Conservation (phyloP, 2,113 vertebrate genomes). For the Ranitomeya imitator region DNA sequence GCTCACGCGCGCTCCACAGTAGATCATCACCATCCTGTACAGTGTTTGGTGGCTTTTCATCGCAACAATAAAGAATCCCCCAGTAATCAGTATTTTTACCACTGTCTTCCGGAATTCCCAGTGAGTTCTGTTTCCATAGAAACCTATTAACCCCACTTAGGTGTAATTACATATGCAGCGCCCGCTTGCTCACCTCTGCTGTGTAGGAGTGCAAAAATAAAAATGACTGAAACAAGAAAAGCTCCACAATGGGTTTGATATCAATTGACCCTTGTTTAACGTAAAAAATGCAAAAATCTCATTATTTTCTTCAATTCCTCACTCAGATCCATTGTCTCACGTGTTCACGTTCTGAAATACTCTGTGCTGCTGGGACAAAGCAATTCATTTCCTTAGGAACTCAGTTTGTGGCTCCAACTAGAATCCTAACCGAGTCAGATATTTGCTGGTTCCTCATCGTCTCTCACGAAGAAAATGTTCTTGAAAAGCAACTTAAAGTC, state of each 20-base stretch:
- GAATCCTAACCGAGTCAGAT: too few species aligned
- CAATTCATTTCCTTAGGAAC: too few species aligned
- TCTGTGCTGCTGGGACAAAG: too few species aligned
- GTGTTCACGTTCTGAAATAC: too few species aligned
- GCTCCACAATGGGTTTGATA: not conserved
- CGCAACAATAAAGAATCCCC: not conserved
- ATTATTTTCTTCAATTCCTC: too few species aligned
- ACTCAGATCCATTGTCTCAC: too few species aligned
- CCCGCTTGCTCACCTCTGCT: constrained; percentile 30
- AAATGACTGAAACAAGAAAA: constrained; percentile 18
- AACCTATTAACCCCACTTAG: constrained; percentile 56
- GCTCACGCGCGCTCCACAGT: not conserved
- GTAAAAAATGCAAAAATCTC: not conserved
- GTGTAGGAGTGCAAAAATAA: constrained; percentile 44
- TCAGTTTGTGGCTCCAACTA: too few species aligned
- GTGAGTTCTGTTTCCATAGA: constrained; percentile 48
- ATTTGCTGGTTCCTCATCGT: not conserved
- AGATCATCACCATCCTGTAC: not conserved
- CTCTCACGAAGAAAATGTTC: not conserved
- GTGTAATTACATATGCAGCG: constrained; percentile 48
- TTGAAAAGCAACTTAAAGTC: constrained; percentile 5
- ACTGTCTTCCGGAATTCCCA: constrained; percentile 37
- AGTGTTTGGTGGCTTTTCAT: not conserved
- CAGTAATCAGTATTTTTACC: constrained; percentile 25
- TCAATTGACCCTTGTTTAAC: too few species aligned